Conservation (phyloP, 2,113 vertebrate genomes). For the Eleginops maclovinus region DNA sequence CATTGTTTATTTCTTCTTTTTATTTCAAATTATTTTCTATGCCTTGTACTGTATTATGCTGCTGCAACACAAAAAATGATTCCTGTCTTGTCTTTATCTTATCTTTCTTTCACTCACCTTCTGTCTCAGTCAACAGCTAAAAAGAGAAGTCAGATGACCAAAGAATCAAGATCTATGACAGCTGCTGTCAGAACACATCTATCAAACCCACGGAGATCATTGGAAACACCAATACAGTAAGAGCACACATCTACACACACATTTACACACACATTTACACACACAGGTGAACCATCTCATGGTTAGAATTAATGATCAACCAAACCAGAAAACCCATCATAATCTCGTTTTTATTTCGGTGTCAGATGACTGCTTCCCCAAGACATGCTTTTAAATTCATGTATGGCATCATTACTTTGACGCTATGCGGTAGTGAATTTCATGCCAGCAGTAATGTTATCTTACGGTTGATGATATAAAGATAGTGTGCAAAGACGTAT, state of each 20-base stretch:
- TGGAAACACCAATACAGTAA: neutral
- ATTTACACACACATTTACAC: neutral
- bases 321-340: constrained; percentile 35
- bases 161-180: constrained; percentile 65
- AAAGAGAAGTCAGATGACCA: constrained; percentile 56
- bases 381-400: constrained; percentile 47
- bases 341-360: too few relatives aligned
- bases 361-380: constrained; percentile 34
- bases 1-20: too few relatives aligned
- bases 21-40: too few relatives aligned
- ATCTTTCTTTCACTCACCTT: constrained; percentile 17
- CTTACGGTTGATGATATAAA: constrained; percentile 44
- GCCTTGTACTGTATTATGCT: too few relatives aligned
- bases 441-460: constrained; percentile 43
- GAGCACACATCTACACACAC: neutral
- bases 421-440: constrained; percentile 34
- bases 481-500: constrained; percentile 32
- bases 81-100: too few relatives aligned
- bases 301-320: constrained; percentile 43
- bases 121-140: constrained; percentile 42
- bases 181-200: constrained; percentile 61
- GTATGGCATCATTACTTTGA: constrained; percentile 26
- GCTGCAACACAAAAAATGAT: too few relatives aligned
- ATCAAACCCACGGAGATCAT: constrained; percentile 35
- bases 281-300: constrained; percentile 33